A percentile compares a stretch with the other conserved stretches of the same genome.
phyloP scores from a whole-genome alignment of 2,113 vertebrate species.

The Odobenus rosmarus region DNA sequence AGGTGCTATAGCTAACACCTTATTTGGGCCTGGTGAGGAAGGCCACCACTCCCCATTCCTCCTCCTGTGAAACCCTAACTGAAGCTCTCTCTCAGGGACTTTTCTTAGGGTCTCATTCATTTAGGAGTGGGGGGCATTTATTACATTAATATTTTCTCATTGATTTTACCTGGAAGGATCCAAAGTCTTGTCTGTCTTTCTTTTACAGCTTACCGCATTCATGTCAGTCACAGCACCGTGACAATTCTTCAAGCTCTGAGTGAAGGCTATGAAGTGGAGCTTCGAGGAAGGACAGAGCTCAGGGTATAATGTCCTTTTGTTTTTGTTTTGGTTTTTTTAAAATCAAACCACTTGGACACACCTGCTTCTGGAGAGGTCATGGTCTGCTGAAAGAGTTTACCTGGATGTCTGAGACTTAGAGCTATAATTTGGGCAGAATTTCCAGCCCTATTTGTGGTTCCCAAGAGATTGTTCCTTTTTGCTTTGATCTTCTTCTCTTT shows the following conservation, averaged over 20 bases:
- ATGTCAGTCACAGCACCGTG: constrained; percentile 93
- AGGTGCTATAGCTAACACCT: not conserved
- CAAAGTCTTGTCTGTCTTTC: constrained; percentile 33
- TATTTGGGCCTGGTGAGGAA: constrained; percentile 35
- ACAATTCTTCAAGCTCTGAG: constrained; percentile 90
- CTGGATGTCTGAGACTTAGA: constrained; percentile 10
- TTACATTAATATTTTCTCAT: not conserved
- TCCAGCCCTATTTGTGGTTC: not conserved
- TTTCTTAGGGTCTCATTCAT: not conserved
- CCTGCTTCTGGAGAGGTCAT: constrained; percentile 40
- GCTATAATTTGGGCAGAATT: constrained; percentile 6
- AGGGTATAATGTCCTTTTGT: constrained; percentile 87
- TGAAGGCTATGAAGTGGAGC: constrained; percentile 93
- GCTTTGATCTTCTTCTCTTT: not conserved
- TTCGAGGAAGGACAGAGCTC: constrained; percentile 92
- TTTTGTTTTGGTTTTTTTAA: not conserved
- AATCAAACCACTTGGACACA: constrained; percentile 33
- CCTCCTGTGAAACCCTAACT: not conserved
- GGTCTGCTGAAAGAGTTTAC: constrained; percentile 50
- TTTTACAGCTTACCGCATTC: constrained; percentile 93
- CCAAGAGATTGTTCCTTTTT: not conserved
- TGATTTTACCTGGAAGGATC: constrained; percentile 11
- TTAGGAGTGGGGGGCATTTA: not conserved
- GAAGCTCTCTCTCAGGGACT: not conserved
- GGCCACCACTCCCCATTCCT: not conserved